A percentile compares a stretch with the other conserved stretches of the same genome.
Evolutionary conservation across 2,888 invertebrate genomes (phyloP).

Genomic region (Microchrysa polita): DNA sequence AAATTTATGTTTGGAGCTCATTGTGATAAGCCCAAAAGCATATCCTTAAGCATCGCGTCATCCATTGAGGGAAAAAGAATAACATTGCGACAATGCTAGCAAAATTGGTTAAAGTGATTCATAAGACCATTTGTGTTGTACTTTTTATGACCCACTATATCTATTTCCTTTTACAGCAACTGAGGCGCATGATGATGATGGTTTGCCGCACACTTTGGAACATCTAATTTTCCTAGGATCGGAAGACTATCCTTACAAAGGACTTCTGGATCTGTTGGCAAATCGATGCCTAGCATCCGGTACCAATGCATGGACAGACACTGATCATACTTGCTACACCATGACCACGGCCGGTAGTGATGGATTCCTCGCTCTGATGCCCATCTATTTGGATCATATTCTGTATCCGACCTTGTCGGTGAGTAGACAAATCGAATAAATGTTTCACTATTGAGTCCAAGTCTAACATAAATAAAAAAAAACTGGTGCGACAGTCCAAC

Average conservation of each 20-base stretch:
- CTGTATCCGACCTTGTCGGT: constrained; percentile 82
- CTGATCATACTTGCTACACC: constrained; percentile 90
- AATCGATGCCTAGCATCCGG: constrained; percentile 91
- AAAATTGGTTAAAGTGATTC: not conserved
- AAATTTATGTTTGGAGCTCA: no score
- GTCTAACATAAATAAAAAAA: no score
- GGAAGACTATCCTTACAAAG: constrained; percentile 88
- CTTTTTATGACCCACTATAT: constrained; percentile 21
- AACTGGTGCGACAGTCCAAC: no score
- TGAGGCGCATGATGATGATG: constrained; percentile 91
- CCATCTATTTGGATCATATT: constrained; percentile 91
- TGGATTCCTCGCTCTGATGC: constrained; percentile 88
- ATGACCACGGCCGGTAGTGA: constrained; percentile 87
- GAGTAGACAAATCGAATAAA: constrained; percentile 50
- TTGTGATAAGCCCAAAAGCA: no score
- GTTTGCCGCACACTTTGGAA: constrained; percentile 91
- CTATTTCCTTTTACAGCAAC: constrained; percentile 71
- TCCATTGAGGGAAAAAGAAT: no score
- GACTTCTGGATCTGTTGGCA: constrained; percentile 86
- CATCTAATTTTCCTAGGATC: constrained; percentile 92
- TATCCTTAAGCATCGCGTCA: no score
- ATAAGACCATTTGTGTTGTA: not conserved
- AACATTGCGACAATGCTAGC: no score
- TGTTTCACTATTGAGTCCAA: no score
- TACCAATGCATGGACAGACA: constrained; percentile 90